A percentile compares a stretch with the other conserved stretches of the same genome.
Evolutionary conservation across 2,888 invertebrate species (phyloP).

Genomic region (Cyclophora albipunctata): DNA sequence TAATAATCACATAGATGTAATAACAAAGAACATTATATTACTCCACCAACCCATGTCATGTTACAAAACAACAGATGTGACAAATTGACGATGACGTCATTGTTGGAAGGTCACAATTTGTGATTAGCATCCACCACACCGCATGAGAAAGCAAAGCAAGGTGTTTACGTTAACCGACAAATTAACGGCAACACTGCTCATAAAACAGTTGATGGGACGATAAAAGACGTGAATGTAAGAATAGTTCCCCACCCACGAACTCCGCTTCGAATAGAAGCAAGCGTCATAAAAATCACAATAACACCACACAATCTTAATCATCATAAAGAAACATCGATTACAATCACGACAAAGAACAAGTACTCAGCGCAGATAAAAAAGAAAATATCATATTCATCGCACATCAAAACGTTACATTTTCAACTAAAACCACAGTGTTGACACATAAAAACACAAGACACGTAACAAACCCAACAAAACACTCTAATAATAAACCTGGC

Average conservation of each 20-base stretch:
- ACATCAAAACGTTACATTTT: conserved; percentile 7
- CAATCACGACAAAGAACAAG: too few relatives aligned
- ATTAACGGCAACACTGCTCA: conserved; percentile 20
- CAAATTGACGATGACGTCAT: conserved; percentile 5
- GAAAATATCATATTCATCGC: too few relatives aligned
- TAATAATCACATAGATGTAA: too few relatives aligned
- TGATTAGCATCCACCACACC: neutral
- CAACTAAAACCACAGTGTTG: conserved; percentile 25
- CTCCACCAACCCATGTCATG: too few relatives aligned
- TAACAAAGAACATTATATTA: too few relatives aligned
- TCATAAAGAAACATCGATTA: conserved; percentile 38
- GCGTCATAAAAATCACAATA: conserved; percentile 52
- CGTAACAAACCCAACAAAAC: conserved; percentile 34
- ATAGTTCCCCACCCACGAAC: conserved; percentile 52
- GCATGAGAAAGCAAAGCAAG: conserved; percentile 22
- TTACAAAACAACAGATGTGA: neutral
- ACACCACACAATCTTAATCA: conserved; percentile 45
- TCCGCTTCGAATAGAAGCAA: conserved; percentile 48
- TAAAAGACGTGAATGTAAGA: conserved; percentile 32
- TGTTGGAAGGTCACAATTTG: conserved; percentile 7
- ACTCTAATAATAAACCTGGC: conserved; percentile 48
- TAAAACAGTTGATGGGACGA: conserved; percentile 46
- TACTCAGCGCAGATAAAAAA: too few relatives aligned
- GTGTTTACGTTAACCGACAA: conserved; percentile 25
- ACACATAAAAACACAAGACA: conserved; percentile 36